Base-by-base conservation (phyloP, 2,797 vertebrate species). In the Aplochiton taeniatus region DNA sequence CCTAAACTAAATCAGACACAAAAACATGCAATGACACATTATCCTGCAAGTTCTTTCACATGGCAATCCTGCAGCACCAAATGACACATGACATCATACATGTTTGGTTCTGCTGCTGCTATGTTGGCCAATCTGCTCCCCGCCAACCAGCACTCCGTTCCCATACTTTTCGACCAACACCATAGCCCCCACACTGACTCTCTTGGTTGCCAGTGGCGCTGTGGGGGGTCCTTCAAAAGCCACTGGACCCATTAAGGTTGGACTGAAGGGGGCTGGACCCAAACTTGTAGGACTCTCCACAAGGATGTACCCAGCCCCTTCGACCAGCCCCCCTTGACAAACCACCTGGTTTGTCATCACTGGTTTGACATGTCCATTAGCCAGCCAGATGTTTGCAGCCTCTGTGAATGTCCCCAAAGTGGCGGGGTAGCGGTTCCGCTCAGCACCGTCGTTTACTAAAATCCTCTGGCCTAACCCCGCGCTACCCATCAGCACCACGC, bases 401-500 rank as follows among this genome's bases (percentile, higher is more conserved):
- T 44, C 56, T 17, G 55, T 58, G 68, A 74, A 62, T 69, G 17
- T 46, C 53, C 63, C 58, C 65, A 49, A 46, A 48, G 56, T 57
- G 59, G 44, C 19, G n/a, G 51, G 42, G 13, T n/a, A 31, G n/a
- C 61, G 58, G 12, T 46, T 12, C 11, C 56, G n/a, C n/a, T 46
- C n/a, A 2, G 8, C 11, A 4, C 10, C 67, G 11, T 49, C 61
- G 41, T 52, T 66, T 55, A 56, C 55, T 75, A 87, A 58, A 1
- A 82, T 87, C 77, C 82, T 59, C 16, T 52, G 61, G 16, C 61
- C 51, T 20, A 18, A 13, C 49, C 51, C 61, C 4, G 19, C 41
- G n/a, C 61, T 49, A 4, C 49, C 14, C 49, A 44, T n/a, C 11
- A 52, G 49, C 13, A 53, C 49, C 50, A 44, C 7, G 11, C 12